Percentiles rank a stretch among this genome's conserved stretches.
Conservation (phyloP, 1,140 invertebrate species). For the Heliconius nattereri region DNA sequence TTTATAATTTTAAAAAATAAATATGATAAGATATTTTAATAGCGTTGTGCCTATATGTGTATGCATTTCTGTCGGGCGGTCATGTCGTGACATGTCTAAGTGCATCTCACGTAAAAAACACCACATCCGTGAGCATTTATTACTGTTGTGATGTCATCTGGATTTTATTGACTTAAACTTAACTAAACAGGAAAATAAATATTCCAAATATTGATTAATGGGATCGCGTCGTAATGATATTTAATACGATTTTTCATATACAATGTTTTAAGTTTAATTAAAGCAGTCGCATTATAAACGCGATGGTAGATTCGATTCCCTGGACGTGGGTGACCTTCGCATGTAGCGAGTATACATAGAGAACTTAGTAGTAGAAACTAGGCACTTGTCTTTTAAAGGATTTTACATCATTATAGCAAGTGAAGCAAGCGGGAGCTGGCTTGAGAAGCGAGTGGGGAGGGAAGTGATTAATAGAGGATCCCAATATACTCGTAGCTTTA, state of each 20-base stretch:
- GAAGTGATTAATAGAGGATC: too few relatives aligned
- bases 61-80: slow-evolving; percentile 10
- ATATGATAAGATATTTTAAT: too few relatives aligned
- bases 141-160: slow-evolving; percentile 29
- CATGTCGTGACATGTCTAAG: slow-evolving; percentile 29
- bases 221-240: background rate
- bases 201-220: slow-evolving; percentile 8
- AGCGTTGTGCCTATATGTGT: slow-evolving; percentile 7
- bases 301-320: background rate
- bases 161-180: slow-evolving; percentile 25
- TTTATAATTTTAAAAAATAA: too few relatives aligned
- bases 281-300: background rate
- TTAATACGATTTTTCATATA: background rate
- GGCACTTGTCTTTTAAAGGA: too few relatives aligned
- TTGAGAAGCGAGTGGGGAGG: too few relatives aligned
- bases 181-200: slow-evolving; percentile 6
- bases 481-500: too few relatives aligned
- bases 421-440: too few relatives aligned
- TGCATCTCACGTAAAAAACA: slow-evolving; percentile 36
- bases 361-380: too few relatives aligned
- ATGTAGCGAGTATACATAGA: too few relatives aligned
- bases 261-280: background rate
- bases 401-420: too few relatives aligned
- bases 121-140: slow-evolving; percentile 37
- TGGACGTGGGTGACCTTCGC: too few relatives aligned